These are phyloP conservation scores for Passer domesticus DNA, from an alignment of 2,113 vertebrate genomes.

Conservation along the genomic window DNA sequence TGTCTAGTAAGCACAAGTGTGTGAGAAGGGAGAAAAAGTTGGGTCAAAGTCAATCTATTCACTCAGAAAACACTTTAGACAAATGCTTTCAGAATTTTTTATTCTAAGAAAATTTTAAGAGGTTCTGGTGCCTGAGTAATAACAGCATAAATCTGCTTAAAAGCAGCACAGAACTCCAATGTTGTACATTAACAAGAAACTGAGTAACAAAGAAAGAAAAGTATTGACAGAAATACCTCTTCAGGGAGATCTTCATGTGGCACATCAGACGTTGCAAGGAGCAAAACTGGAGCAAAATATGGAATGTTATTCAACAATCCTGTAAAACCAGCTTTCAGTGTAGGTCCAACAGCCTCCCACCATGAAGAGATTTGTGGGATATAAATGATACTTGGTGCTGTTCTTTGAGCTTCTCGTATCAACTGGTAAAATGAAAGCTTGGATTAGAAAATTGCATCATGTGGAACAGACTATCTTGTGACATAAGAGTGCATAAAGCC, in stretches of 20 bases:
- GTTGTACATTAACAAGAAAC: background rate
- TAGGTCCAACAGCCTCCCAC: conserved; percentile 88
- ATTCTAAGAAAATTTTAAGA: background rate
- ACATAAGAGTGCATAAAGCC: background rate
- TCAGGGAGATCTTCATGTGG: conserved; percentile 55
- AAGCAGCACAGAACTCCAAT: background rate
- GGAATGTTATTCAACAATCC: conserved; percentile 89
- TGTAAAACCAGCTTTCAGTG: conserved; percentile 86
- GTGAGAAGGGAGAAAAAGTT: background rate
- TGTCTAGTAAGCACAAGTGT: background rate
- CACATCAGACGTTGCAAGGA: conserved; percentile 88
- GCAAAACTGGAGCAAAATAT: conserved; percentile 89
- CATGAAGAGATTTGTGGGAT: conserved; percentile 88
- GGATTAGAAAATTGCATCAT: background rate
- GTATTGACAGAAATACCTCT: conserved; percentile 67
- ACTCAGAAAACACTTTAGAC: background rate
- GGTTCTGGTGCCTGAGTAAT: background rate
- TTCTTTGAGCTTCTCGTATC: conserved; percentile 89
- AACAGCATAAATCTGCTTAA: background rate
- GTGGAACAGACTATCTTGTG: background rate
- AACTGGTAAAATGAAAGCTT: conserved; percentile 72
- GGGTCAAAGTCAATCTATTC: background rate
- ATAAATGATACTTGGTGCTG: conserved; percentile 91
- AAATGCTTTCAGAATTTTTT: background rate
- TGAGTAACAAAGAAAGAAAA: background rate